Evolutionary conservation across 2,113 vertebrate species (phyloP), one percentile per base, ranked within the genome.

Genomic region (Heterotis niloticus): DNA sequence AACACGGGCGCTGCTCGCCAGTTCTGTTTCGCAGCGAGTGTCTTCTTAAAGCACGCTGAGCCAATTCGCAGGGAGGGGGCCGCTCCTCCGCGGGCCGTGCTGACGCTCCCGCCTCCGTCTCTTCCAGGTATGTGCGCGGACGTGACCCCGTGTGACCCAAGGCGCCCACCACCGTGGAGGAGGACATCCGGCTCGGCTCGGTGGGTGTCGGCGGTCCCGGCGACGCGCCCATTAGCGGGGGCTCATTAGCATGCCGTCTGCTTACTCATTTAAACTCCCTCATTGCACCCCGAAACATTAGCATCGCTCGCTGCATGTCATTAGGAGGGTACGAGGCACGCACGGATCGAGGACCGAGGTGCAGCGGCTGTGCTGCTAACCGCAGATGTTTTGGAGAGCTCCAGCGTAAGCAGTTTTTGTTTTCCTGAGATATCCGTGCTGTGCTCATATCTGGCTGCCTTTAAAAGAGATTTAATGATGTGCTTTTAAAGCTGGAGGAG

Each of bases 201-300:
- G 78, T 81, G 57, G 59, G 79, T 80, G 64, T 80, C 79, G 78
- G 69, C 54, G 73, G 67, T 74, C 71, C 10, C 68, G 65, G 66
- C 68, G 73, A 66, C 65, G 17, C 14, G 51, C 66, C 77, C 80
- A 54, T 82, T 84, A 84, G 71, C 20, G 71, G 73, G 74, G 68
- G 74, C 81, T 85, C 66, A 64, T 83, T 83, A 83, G 66, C 24
- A 34, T 44, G 71, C 75, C 60, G 73, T 65, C 79, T 81, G 76
- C 83, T 75, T 79, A 65, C 75, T 80, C 78, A 81, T 82, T 86
- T 76, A 81, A 81, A 77, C 57, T 62, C 73, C 24, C 23, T 14
- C 14, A 60, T 80, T 62, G 12, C 59, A n/a, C 66, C 74, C 68
- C 60, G 76, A 76, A 76, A 57, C 60, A 71, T 79, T 76, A 79